Percentiles rank a stretch among this genome's conserved stretches.
These are phyloP conservation scores for Eurytoma adleriae DNA, from an alignment of 2,888 invertebrate species.

Conservation along the genomic window DNA sequence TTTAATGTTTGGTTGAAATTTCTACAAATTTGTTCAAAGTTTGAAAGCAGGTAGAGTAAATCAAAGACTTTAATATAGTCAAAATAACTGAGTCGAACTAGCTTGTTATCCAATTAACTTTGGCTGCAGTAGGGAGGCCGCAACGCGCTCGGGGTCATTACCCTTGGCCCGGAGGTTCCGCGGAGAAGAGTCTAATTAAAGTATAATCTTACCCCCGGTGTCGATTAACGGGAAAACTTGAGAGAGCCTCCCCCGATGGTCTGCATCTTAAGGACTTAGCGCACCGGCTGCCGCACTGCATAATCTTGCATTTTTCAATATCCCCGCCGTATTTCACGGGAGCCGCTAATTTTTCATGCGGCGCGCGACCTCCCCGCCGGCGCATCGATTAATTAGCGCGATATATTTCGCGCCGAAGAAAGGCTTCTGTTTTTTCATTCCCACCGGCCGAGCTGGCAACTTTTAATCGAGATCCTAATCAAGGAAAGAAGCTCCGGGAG, in stretches of 20 bases:
- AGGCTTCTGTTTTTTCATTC: too few relatives aligned
- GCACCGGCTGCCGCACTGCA: not conserved
- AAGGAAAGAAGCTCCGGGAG: too few relatives aligned
- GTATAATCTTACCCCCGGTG: constrained; percentile 60
- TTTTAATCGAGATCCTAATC: too few relatives aligned
- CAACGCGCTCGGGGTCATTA: constrained; percentile 52
- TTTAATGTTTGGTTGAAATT: too few relatives aligned
- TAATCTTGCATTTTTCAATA: constrained; percentile 23
- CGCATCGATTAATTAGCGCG: not conserved
- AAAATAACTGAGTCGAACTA: constrained; percentile 55
- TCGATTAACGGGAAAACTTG: constrained; percentile 59
- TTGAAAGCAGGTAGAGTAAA: constrained; percentile 35
- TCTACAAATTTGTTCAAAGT: not conserved
- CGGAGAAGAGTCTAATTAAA: constrained; percentile 61
- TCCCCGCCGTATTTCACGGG: not conserved
- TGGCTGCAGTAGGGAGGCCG: constrained; percentile 54
- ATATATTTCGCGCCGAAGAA: too few relatives aligned
- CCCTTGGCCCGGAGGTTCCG: constrained; percentile 33
- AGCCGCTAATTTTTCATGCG: not conserved
- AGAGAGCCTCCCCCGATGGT: constrained; percentile 4
- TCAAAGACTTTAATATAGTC: constrained; percentile 54
- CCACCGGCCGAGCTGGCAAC: too few relatives aligned
- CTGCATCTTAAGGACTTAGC: constrained; percentile 20
- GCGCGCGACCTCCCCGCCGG: not conserved
- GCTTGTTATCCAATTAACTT: constrained; percentile 64